Evolutionary conservation across 1,140 invertebrate genomes (phyloP).

Genomic region (Scaptomyza pallida): DNA sequence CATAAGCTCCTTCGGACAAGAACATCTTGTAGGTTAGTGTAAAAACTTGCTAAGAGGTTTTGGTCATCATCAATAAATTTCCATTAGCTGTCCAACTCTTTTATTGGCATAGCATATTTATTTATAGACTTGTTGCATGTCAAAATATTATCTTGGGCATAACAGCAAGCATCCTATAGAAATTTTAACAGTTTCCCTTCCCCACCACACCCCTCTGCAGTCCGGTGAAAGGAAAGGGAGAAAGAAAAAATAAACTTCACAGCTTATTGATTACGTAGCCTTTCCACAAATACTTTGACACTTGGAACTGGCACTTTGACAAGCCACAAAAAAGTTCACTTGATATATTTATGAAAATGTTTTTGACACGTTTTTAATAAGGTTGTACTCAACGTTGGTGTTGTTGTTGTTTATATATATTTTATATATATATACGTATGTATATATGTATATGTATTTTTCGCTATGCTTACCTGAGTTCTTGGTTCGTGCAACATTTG

Average conservation of each 20-base stretch:
- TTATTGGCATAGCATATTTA: slow-evolving; percentile 44
- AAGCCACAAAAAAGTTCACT: slow-evolving; percentile 61
- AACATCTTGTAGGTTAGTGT: background rate
- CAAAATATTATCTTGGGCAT: slow-evolving; percentile 1
- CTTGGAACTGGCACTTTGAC: slow-evolving; percentile 53
- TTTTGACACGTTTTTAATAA: slow-evolving; percentile 81
- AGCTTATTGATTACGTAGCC: slow-evolving; percentile 68
- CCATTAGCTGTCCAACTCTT: slow-evolving; percentile 44
- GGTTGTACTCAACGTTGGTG: slow-evolving; percentile 42
- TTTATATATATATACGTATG: slow-evolving; percentile 7
- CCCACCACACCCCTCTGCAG: too few relatives aligned
- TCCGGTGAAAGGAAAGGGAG: too few relatives aligned
- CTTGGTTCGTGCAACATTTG: slow-evolving; percentile 35
- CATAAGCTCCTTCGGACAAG: too few relatives aligned
- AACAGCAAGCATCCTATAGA: background rate
- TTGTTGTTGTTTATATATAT: background rate
- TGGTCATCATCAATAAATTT: slow-evolving; percentile 43
- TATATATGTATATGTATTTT: slow-evolving; percentile 12
- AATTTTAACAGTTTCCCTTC: background rate
- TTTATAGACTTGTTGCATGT: slow-evolving; percentile 63
- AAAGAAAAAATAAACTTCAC: slow-evolving; percentile 34
- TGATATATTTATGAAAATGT: slow-evolving; percentile 81
- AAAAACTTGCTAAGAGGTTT: slow-evolving; percentile 5
- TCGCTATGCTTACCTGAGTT: slow-evolving; percentile 32
- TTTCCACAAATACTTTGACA: slow-evolving; percentile 67